Conservation (phyloP, 2,888 invertebrate species). For the Troilus luridus region DNA sequence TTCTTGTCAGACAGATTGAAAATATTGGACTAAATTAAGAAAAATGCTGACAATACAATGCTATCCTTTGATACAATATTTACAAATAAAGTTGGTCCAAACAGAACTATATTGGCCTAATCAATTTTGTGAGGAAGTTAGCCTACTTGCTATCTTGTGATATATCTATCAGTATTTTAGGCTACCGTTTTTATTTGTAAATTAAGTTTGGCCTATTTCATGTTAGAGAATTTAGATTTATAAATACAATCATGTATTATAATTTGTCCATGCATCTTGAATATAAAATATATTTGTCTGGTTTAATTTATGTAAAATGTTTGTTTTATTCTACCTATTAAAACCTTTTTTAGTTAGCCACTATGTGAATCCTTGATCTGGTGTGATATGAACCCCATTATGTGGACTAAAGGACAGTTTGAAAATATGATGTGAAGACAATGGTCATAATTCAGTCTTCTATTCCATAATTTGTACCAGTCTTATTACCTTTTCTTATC, state of each 20-base stretch:
- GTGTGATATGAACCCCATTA: no score
- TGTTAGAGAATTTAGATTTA: slow-evolving; percentile 15
- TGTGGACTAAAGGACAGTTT: no score
- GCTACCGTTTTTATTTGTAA: slow-evolving; percentile 22
- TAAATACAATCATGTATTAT: slow-evolving; percentile 46
- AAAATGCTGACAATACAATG: slow-evolving; percentile 39
- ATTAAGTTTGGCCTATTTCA: slow-evolving; percentile 38
- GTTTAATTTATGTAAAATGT: slow-evolving; percentile 45
- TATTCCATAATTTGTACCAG: no score
- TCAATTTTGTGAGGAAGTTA: slow-evolving; percentile 21
- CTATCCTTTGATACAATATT: slow-evolving; percentile 10
- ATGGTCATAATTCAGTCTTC: no score
- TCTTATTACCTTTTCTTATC: no score
- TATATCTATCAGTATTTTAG: slow-evolving; percentile 44
- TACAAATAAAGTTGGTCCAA: slow-evolving; percentile 41
- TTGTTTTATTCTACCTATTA: background rate
- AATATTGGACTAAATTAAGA: slow-evolving; percentile 13
- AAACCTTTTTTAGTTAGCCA: background rate
- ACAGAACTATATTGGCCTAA: slow-evolving; percentile 40
- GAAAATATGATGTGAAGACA: no score
- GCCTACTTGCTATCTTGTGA: slow-evolving; percentile 33
- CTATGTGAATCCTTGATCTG: background rate
- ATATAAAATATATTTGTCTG: slow-evolving; percentile 47
- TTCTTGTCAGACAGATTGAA: background rate
- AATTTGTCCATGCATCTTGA: slow-evolving; percentile 25